Evolutionary conservation across 2,797 vertebrate species (phyloP).

Genomic region (Anas acuta): DNA sequence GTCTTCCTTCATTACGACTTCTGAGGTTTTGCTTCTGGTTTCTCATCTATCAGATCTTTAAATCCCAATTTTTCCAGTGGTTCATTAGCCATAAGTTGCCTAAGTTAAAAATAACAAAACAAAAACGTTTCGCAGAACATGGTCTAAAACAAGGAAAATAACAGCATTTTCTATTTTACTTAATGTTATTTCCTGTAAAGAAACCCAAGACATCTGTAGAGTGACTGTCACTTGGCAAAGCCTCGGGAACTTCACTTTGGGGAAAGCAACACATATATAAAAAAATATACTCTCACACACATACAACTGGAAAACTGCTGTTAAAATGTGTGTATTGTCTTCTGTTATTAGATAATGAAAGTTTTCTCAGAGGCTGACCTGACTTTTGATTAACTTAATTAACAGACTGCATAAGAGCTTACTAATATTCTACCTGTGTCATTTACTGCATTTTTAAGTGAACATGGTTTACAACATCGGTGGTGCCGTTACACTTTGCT

Average conservation of each 20-base stretch:
- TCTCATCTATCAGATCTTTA: conserved; percentile 81
- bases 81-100: conserved; percentile 91
- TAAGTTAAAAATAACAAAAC: conserved; percentile 39
- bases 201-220: neutral
- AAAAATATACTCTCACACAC: too few relatives aligned
- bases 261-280: neutral
- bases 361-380: neutral
- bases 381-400: neutral
- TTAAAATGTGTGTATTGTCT: neutral
- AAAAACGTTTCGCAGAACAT: neutral
- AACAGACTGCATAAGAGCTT: neutral
- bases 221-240: neutral
- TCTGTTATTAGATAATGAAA: neutral
- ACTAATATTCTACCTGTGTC: neutral
- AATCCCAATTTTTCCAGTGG: conserved; percentile 90
- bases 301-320: too few relatives aligned
- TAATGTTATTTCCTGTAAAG: neutral
- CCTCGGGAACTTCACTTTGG: neutral
- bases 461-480: neutral
- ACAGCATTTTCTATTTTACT: neutral
- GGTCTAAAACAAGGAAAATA: neutral
- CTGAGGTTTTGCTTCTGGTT: conserved; percentile 56
- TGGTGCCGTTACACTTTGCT: neutral
- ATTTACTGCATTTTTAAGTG: neutral
- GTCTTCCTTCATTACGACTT: conserved; percentile 50